Conservation (phyloP, 2,113 vertebrate genomes). For the Scopus umbretta region DNA sequence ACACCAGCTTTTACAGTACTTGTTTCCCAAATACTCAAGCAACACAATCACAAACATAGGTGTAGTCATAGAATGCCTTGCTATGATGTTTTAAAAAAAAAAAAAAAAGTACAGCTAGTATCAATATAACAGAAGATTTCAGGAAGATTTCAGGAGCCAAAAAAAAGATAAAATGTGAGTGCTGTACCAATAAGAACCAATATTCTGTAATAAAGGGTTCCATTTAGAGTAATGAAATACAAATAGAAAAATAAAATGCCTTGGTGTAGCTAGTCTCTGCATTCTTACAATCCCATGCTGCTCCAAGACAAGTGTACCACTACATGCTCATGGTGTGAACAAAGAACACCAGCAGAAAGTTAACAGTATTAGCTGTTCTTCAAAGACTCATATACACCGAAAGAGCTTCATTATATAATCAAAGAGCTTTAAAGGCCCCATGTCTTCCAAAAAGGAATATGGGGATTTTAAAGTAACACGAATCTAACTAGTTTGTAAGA, state of each 20-base stretch:
- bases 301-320: background rate
- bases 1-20: background rate
- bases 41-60: background rate
- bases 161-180: background rate
- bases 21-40: background rate
- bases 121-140: background rate
- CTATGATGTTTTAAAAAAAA: background rate
- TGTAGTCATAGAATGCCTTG: background rate
- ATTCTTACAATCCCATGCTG: background rate
- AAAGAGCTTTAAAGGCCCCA: background rate
- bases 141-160: background rate
- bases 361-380: background rate
- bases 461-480: background rate
- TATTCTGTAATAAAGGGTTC: background rate
- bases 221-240: background rate
- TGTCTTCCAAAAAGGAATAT: background rate
- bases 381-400: background rate
- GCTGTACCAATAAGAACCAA: background rate
- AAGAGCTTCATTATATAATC: background rate
- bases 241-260: background rate
- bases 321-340: rapidly evolving
- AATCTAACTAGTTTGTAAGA: background rate
- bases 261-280: background rate
- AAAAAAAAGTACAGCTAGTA: background rate
- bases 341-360: background rate